Percentiles rank a stretch among this genome's conserved stretches.
Evolutionary conservation across 2,797 vertebrate species (phyloP).

Genomic region (Falco novaeseelandiae): DNA sequence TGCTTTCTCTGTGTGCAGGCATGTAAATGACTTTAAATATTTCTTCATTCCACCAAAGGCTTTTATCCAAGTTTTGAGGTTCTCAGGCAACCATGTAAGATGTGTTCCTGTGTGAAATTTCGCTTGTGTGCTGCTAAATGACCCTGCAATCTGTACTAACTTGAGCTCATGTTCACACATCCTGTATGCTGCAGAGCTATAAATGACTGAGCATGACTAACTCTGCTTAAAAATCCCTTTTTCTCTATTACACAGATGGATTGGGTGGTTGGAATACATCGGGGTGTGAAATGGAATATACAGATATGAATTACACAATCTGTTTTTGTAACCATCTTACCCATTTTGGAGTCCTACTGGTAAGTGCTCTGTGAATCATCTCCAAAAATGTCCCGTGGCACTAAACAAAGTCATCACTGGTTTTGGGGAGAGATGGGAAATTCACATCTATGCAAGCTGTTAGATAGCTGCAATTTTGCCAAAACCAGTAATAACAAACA

Average conservation of each 20-base stretch:
- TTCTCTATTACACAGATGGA: slow-evolving; percentile 79
- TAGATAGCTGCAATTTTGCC: neutral
- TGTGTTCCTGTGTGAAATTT: slow-evolving; percentile 46
- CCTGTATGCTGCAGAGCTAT: slow-evolving; percentile 53
- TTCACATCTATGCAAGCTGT: neutral
- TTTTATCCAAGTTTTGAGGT: slow-evolving; percentile 13
- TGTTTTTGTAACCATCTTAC: slow-evolving; percentile 93
- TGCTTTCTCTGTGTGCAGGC: neutral
- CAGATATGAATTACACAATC: slow-evolving; percentile 81
- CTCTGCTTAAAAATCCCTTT: slow-evolving; percentile 69
- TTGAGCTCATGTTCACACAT: slow-evolving; percentile 56
- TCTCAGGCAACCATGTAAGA: neutral
- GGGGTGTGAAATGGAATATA: slow-evolving; percentile 81
- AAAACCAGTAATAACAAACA: neutral
- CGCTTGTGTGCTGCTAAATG: slow-evolving; percentile 30
- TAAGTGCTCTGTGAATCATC: slow-evolving; percentile 77
- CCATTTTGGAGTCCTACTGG: slow-evolving; percentile 92
- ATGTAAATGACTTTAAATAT: slow-evolving; percentile 7
- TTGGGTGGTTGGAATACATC: slow-evolving; percentile 86
- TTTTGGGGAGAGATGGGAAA: neutral
- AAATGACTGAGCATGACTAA: slow-evolving; percentile 69
- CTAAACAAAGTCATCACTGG: neutral
- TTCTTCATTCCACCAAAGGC: neutral
- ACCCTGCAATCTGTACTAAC: slow-evolving; percentile 58
- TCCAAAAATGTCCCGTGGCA: neutral